Evolutionary conservation across 2,888 invertebrate species (phyloP).

Genomic region (Drosophila neutralis): DNA sequence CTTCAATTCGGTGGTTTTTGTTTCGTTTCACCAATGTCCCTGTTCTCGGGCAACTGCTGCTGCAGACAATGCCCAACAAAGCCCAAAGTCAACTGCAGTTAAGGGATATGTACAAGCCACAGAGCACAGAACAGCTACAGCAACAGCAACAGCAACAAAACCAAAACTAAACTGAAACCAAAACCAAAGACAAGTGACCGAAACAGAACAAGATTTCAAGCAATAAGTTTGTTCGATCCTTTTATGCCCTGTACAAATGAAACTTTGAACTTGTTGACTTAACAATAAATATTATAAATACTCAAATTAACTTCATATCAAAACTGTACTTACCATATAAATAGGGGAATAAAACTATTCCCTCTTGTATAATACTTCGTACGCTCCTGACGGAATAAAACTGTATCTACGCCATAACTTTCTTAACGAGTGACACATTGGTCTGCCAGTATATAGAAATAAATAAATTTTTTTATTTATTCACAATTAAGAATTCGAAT

Average conservation of each 20-base stretch:
- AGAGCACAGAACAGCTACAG: constrained; percentile 14
- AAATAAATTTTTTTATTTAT: background rate
- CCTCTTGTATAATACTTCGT: background rate
- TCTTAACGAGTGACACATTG: background rate
- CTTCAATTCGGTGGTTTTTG: constrained; percentile 22
- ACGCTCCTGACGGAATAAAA: background rate
- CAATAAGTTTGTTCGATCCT: constrained; percentile 2
- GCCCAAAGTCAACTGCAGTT: constrained; percentile 59
- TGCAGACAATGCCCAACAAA: constrained; percentile 42
- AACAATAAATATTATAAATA: background rate
- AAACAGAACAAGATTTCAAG: constrained; percentile 34
- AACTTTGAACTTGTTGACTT: background rate
- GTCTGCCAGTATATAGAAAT: background rate
- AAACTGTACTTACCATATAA: background rate
- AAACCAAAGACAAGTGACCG: constrained; percentile 39
- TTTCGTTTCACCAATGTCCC: constrained; percentile 30
- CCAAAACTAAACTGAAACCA: constrained; percentile 14
- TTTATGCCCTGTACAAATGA: constrained; percentile 17
- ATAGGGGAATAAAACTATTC: background rate
- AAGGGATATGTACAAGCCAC: constrained; percentile 49
- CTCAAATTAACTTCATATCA: background rate
- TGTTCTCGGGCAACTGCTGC: constrained; percentile 25
- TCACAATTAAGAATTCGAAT: background rate
- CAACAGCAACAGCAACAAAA: background rate
- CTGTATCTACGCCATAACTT: background rate